Conservation (phyloP, 2,797 vertebrate species). For the Schizothorax lantsangensis region DNA sequence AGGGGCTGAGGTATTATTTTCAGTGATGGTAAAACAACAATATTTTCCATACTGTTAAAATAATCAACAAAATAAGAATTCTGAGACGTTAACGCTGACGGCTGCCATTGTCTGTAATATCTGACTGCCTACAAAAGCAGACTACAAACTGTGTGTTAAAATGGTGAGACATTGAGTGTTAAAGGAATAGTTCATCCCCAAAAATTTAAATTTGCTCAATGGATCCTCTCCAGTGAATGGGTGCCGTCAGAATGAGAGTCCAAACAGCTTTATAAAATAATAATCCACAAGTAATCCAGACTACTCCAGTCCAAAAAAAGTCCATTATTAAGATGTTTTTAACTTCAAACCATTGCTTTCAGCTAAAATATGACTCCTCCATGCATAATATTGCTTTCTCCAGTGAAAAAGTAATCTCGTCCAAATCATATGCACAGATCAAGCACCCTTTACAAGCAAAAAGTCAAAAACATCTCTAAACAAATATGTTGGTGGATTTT, state of each 20-base stretch:
- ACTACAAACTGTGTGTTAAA: neutral
- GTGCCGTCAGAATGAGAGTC: neutral
- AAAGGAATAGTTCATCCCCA: neutral
- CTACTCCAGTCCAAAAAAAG: neutral
- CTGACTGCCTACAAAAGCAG: conserved; percentile 16
- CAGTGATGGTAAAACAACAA: conserved; percentile 19
- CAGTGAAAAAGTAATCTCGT: neutral
- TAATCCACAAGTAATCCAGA: no score
- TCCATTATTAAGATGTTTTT: neutral
- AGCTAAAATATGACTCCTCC: neutral
- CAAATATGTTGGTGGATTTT: neutral
- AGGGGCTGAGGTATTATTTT: conserved; percentile 32
- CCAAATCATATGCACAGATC: neutral
- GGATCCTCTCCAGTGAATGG: neutral
- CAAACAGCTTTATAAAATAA: neutral
- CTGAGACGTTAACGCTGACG: neutral
- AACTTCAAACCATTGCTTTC: neutral
- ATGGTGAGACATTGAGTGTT: neutral
- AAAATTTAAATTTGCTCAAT: neutral
- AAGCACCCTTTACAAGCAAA: neutral
- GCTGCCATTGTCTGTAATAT: conserved; percentile 1
- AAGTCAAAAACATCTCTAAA: neutral
- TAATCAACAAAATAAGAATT: conserved; percentile 29
- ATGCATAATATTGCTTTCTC: neutral
- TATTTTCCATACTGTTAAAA: conserved; percentile 45